Conservation (phyloP, 2,113 vertebrate species). For the Tyto alba region DNA sequence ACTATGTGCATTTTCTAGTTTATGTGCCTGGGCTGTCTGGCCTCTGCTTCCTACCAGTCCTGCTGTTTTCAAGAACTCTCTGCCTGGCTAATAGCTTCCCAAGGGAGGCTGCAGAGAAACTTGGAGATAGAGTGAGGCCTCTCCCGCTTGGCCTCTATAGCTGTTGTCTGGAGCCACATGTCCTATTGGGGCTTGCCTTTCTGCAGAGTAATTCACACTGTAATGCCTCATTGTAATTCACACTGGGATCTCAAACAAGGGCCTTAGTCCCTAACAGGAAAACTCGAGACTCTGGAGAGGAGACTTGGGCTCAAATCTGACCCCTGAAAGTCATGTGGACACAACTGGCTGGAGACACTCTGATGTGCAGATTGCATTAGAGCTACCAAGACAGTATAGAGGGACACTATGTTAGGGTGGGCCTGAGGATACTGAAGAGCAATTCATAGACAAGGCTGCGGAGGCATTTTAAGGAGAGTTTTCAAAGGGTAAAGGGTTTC, state of each 20-base stretch:
- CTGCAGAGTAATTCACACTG: too few relatives aligned
- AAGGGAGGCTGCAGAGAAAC: neutral
- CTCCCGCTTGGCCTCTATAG: neutral
- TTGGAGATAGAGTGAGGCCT: too few relatives aligned
- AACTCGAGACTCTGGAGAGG: neutral
- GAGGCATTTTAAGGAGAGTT: neutral
- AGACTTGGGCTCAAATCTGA: neutral
- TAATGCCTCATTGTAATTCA: neutral
- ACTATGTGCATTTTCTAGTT: neutral
- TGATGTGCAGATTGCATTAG: neutral
- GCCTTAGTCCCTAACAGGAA: neutral
- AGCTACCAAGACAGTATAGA: neutral
- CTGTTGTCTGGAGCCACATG: neutral
- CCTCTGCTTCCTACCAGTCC: neutral
- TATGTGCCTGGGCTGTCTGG: neutral
- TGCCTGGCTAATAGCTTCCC: conserved; percentile 10
- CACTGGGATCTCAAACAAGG: neutral
- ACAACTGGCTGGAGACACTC: neutral
- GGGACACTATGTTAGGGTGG: neutral
- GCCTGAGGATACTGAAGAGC: neutral
- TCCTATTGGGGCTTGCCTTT: neutral
- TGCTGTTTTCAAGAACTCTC: neutral
- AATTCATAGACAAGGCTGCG: neutral
- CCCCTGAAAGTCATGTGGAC: neutral
- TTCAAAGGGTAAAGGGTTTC: neutral